Evolutionary conservation across 2,113 vertebrate species (phyloP).

Genomic region (Choloepus hoffmanni): DNA sequence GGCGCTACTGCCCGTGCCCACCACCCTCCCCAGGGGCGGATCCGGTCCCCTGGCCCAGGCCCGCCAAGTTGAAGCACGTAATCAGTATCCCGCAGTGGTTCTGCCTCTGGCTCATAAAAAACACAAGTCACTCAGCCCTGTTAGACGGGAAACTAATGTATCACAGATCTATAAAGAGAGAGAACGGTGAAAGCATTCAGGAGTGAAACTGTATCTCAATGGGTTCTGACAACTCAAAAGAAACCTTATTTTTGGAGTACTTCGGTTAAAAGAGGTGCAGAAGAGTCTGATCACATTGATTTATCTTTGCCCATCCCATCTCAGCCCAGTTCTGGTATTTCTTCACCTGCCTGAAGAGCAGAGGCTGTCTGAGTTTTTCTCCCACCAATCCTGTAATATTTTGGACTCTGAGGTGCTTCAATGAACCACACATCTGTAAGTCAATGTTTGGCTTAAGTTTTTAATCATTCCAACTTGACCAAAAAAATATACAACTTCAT

Average conservation of each 20-base stretch:
- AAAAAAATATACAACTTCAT: not conserved
- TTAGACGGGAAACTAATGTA: not conserved
- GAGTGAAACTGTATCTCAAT: not conserved
- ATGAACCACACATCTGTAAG: not conserved
- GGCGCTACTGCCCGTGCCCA: too few relatives aligned
- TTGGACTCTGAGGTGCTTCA: not conserved
- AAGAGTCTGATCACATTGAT: not conserved
- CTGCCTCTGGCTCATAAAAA: not conserved
- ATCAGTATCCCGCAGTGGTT: too few relatives aligned
- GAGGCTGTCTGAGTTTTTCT: not conserved
- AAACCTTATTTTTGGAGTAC: not conserved
- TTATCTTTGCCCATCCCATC: too few relatives aligned
- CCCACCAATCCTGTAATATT: not conserved
- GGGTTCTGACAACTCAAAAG: not conserved
- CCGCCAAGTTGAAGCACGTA: too few relatives aligned
- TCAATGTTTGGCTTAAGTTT: not conserved
- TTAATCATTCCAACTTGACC: not conserved
- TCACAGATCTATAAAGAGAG: not conserved
- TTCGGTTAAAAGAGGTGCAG: not conserved
- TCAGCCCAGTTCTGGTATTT: not conserved
- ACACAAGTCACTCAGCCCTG: not conserved
- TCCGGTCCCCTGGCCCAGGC: too few relatives aligned
- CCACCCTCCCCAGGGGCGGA: too few relatives aligned
- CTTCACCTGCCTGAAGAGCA: not conserved
- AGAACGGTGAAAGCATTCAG: slow-evolving; percentile 52